Base-by-base conservation (phyloP, 2,888 invertebrate species). In the Tubiluchus corallicola region DNA sequence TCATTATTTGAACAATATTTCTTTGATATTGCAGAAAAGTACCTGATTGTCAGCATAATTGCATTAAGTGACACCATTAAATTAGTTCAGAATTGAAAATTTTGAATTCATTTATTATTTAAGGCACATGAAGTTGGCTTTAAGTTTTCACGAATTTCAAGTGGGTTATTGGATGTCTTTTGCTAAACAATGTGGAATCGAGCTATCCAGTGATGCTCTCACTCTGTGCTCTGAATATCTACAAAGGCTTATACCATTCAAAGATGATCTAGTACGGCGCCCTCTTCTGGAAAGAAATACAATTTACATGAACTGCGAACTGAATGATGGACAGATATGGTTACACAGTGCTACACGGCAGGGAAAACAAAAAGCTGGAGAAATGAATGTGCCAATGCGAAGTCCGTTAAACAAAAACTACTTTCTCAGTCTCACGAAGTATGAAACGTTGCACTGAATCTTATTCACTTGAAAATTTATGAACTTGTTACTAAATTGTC, bases 121-220 rank as follows among this genome's bases (percentile, higher is more conserved):
- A 60, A 77, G 82, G 52, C 80, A 80, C 55, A 76, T 92, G 21
- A 76, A 85, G 59, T 68, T 92, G 3, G 77, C 82, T 3, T 73
- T 94, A 55, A 82, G 82, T 1, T 68, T 94, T 43, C 90, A 92
- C 57, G 77, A 82, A 53, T 70, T 71, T 53, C 62, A 69, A 50
- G 67, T 88, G 4, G 81, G 79, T 60, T 96, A 96, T 68, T 96
- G 94, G 96, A 90, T 94, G 74, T 94, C 94, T 0, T 92, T 87
- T 54, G 84, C 90, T 0, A 79, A 84, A 71, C 88, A 90, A 60
- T 76, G 84, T 48, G 94, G 94, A 1, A 79, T 85, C 48, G 84
- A 87, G 62, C 69, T 87, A 48, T 83, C 85, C 0, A 37, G 17
- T 15, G 52, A 49, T 5, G 42, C 49, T 38, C 43, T 55, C 5